Evolutionary conservation across 2,113 vertebrate species (phyloP).

Genomic region (Notothenia rossii): DNA sequence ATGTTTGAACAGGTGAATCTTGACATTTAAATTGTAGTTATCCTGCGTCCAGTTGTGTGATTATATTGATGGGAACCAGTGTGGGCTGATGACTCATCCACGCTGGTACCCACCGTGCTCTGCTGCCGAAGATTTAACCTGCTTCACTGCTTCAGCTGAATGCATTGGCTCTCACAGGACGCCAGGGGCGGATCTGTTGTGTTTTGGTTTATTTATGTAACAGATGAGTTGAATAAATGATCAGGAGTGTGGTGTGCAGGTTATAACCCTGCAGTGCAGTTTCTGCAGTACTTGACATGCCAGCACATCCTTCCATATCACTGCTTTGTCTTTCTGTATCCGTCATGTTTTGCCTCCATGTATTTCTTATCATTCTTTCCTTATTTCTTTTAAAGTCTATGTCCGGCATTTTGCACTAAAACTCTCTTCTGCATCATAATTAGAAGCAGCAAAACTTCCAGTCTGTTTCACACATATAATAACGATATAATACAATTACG

Average conservation of each 20-base stretch:
- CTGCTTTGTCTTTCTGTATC: conserved; percentile 38
- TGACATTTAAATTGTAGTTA: neutral
- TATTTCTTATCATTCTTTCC: conserved; percentile 49
- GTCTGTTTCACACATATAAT: conserved; percentile 4
- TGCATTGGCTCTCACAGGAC: conserved; percentile 26
- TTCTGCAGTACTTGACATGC: conserved; percentile 38
- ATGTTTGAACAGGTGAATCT: conserved; percentile 5
- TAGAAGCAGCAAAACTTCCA: conserved; percentile 20
- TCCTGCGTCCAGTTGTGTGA: conserved; percentile 3
- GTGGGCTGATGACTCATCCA: conserved; percentile 48
- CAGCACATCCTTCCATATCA: conserved; percentile 6
- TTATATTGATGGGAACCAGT: conserved; percentile 12
- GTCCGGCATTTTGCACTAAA: conserved; percentile 39
- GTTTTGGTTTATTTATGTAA: conserved; percentile 60
- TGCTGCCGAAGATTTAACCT: conserved; percentile 51
- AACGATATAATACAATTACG: conserved; percentile 28
- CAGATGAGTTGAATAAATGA: conserved; percentile 64
- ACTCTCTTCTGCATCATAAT: conserved; percentile 48
- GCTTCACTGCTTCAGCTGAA: conserved; percentile 38
- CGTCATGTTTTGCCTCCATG: conserved; percentile 39
- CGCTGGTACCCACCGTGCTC: conserved; percentile 45
- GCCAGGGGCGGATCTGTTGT: conserved; percentile 29
- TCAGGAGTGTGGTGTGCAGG: conserved; percentile 27
- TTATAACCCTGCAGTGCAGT: conserved; percentile 35
- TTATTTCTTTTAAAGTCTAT: conserved; percentile 24